phyloP scores from a whole-genome alignment of 2,113 vertebrate species.

The Lota lota region DNA sequence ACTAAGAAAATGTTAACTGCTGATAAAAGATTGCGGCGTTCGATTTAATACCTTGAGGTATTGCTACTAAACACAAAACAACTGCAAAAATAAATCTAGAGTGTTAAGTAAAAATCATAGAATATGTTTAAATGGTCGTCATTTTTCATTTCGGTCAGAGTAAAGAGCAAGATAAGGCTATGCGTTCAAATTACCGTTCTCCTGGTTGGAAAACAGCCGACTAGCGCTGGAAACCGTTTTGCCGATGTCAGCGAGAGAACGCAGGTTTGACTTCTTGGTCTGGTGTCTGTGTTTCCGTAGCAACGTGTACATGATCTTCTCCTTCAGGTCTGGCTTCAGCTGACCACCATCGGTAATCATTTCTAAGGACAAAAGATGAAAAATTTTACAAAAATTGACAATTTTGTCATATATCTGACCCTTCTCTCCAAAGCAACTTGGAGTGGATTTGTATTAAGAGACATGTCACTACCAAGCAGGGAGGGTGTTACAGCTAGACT shows the following conservation, averaged over 20 bases:
- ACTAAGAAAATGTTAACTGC: too few relatives aligned
- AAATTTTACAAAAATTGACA: neutral
- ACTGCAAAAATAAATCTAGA: too few relatives aligned
- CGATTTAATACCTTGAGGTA: too few relatives aligned
- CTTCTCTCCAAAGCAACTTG: too few relatives aligned
- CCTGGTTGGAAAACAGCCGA: conserved; percentile 90
- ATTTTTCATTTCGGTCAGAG: neutral
- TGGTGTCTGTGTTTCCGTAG: conserved; percentile 94
- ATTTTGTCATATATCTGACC: too few relatives aligned
- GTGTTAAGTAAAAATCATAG: too few relatives aligned
- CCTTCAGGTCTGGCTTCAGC: conserved; percentile 86
- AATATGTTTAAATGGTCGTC: too few relatives aligned
- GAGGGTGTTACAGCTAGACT: too few relatives aligned
- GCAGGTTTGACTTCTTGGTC: conserved; percentile 98
- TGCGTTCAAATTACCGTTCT: conserved; percentile 86
- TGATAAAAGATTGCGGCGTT: too few relatives aligned
- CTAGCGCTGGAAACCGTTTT: conserved; percentile 98
- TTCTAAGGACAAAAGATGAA: conserved; percentile 65
- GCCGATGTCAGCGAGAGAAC: conserved; percentile 95
- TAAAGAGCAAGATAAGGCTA: conserved; percentile 48
- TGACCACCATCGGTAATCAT: conserved; percentile 87
- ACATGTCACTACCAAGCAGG: too few relatives aligned
- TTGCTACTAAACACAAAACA: too few relatives aligned
- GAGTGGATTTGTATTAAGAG: too few relatives aligned
- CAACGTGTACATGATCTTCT: conserved; percentile 91